Percentiles rank a stretch among this genome's conserved stretches.
Conservation (phyloP, 2,797 vertebrate genomes). For the Enteromius trimaculatus region DNA sequence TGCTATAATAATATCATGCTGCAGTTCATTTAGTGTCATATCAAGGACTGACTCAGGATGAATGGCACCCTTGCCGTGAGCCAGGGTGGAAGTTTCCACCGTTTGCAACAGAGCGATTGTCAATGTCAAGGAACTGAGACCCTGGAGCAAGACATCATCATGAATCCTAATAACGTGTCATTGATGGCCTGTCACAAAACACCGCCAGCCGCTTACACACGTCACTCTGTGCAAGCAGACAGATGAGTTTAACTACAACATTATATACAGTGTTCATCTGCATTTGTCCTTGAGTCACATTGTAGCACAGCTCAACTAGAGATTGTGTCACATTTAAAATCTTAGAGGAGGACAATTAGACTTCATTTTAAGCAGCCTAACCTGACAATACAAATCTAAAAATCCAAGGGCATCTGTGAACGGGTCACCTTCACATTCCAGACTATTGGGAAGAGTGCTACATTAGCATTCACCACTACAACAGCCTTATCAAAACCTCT, state of each 20-base stretch:
- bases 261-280: neutral
- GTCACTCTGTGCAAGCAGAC: conserved; percentile 5
- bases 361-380: neutral
- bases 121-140: conserved; percentile 40
- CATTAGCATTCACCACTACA: conserved; percentile 41
- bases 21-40: conserved; percentile 25
- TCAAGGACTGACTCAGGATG: conserved; percentile 22
- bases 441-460: conserved; percentile 19
- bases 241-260: conserved; percentile 60
- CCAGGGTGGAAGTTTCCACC: conserved; percentile 16
- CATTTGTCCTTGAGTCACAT: neutral
- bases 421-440: conserved; percentile 24
- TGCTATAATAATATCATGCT: neutral
- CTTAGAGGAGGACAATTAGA: conserved; percentile 10
- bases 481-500: conserved; percentile 36
- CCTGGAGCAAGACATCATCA: conserved; percentile 49
- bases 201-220: conserved; percentile 50
- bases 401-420: conserved; percentile 40
- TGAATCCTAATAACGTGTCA: conserved; percentile 64
- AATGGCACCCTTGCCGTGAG: conserved; percentile 9
- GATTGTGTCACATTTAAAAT: conserved; percentile 13
- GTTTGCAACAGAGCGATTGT: conserved; percentile 23
- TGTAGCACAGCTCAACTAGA: neutral
- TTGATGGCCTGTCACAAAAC: conserved; percentile 62
- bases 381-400: conserved; percentile 4